These are phyloP conservation scores for Bicyclus anynana DNA, from an alignment of 1,140 invertebrate genomes.

Conservation along the genomic window DNA sequence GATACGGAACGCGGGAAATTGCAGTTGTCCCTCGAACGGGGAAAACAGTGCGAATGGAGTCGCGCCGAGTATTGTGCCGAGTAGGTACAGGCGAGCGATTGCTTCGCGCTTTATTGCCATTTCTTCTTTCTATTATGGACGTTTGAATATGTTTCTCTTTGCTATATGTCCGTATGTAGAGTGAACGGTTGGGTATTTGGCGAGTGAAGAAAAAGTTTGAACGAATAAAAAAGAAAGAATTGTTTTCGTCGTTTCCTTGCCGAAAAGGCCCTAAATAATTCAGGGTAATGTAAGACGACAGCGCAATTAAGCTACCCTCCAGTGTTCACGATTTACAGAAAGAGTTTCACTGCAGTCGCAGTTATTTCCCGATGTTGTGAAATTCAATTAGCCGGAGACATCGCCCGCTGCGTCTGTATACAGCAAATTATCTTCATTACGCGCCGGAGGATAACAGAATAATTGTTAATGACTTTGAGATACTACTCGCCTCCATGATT, in stretches of 20 bases:
- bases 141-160: slow-evolving; percentile 35
- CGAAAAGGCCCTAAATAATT: slow-evolving; percentile 28
- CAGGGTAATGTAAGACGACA: slow-evolving; percentile 31
- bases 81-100: slow-evolving; percentile 55
- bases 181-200: neutral
- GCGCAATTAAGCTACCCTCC: slow-evolving; percentile 34
- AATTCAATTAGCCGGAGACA: slow-evolving; percentile 61
- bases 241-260: slow-evolving; percentile 1
- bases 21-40: slow-evolving; percentile 51
- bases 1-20: slow-evolving; percentile 73
- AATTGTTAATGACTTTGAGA: slow-evolving; percentile 65
- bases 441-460: slow-evolving; percentile 50
- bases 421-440: slow-evolving; percentile 64
- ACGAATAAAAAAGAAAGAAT: neutral
- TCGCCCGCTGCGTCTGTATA: slow-evolving; percentile 47
- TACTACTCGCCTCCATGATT: slow-evolving; percentile 35
- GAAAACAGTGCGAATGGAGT: slow-evolving; percentile 59
- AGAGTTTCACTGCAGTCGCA: slow-evolving; percentile 49
- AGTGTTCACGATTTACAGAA: slow-evolving; percentile 44
- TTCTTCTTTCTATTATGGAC: slow-evolving; percentile 48
- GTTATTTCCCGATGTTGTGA: slow-evolving; percentile 54
- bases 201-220: neutral
- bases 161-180: neutral
- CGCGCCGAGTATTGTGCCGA: slow-evolving; percentile 51
- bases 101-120: slow-evolving; percentile 60